These are phyloP conservation scores for Zaprionus lachaisei DNA, from an alignment of 1,140 invertebrate genomes.

Conservation along the genomic window DNA sequence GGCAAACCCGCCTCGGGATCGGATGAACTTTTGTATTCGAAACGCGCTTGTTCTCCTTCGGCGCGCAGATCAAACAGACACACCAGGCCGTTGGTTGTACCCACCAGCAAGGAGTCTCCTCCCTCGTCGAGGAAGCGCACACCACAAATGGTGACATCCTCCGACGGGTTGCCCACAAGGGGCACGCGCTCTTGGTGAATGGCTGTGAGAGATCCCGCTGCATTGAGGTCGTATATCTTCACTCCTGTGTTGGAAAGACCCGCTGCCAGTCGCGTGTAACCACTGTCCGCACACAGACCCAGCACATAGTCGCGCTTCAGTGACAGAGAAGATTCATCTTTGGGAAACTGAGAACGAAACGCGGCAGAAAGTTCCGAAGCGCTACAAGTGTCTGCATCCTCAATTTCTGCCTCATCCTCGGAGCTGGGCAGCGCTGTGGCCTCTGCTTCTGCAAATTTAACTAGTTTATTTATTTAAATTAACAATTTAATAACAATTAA, in stretches of 20 bases:
- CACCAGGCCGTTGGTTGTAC: conserved; percentile 67
- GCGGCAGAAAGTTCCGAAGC: conserved; percentile 41
- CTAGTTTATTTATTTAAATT: background rate
- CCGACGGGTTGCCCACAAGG: background rate
- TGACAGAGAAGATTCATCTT: conserved; percentile 56
- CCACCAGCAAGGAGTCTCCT: conserved; percentile 58
- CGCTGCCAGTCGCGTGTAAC: conserved; percentile 59
- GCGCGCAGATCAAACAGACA: conserved; percentile 70
- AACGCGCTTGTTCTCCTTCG: conserved; percentile 50
- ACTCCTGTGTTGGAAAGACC: conserved; percentile 63
- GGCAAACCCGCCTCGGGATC: conserved; percentile 72
- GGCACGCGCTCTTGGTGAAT: conserved; percentile 20
- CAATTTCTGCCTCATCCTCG: conserved; percentile 61
- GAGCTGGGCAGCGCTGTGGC: conserved; percentile 45
- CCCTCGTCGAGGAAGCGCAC: conserved; percentile 69
- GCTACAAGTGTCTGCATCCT: conserved; percentile 68
- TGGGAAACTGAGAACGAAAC: conserved; percentile 54
- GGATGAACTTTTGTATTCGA: conserved; percentile 70
- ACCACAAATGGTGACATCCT: conserved; percentile 50
- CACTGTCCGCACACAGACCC: conserved; percentile 43
- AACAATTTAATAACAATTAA: background rate
- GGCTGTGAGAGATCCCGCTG: conserved; percentile 8
- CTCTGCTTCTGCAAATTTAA: conserved; percentile 46
- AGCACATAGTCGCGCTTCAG: conserved; percentile 69
- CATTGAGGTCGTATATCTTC: conserved; percentile 65